Evolutionary conservation across 2,797 vertebrate species (phyloP).

Genomic region (Channallabes apus): DNA sequence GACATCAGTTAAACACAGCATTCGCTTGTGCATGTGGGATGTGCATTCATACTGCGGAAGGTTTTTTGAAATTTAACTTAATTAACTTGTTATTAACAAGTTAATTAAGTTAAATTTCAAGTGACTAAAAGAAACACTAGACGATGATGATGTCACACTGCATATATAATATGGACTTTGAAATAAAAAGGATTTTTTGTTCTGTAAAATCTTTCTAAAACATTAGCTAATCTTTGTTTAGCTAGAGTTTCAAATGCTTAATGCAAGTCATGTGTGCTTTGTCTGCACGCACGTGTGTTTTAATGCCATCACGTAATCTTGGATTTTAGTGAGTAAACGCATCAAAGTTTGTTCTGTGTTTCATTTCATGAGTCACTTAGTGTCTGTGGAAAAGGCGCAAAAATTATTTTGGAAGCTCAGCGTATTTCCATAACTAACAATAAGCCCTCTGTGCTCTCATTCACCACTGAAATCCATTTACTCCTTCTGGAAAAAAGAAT

Average conservation of each 20-base stretch:
- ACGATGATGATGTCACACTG: not conserved
- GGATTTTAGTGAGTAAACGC: not conserved
- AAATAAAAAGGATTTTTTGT: not conserved
- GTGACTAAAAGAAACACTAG: not conserved
- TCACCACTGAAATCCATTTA: not conserved
- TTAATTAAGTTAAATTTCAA: not conserved
- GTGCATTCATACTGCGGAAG: not conserved
- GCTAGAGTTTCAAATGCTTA: not conserved
- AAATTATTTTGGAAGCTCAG: not conserved
- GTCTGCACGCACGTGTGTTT: not conserved
- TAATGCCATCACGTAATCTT: not conserved
- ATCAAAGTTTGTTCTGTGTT: not conserved
- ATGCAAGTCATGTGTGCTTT: not conserved
- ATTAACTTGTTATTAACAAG: not conserved
- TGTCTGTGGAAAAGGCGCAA: conserved; percentile 1
- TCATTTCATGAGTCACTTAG: not conserved
- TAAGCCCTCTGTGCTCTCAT: conserved; percentile 1
- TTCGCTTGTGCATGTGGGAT: too few species aligned
- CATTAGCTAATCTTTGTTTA: not conserved
- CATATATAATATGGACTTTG: not conserved
- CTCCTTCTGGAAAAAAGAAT: not conserved
- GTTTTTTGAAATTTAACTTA: not conserved
- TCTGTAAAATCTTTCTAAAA: not conserved
- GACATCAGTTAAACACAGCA: not conserved
- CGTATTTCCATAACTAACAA: conserved; percentile 6